phyloP scores from a whole-genome alignment of 2,797 vertebrate genomes.

The Clangula hyemalis region DNA sequence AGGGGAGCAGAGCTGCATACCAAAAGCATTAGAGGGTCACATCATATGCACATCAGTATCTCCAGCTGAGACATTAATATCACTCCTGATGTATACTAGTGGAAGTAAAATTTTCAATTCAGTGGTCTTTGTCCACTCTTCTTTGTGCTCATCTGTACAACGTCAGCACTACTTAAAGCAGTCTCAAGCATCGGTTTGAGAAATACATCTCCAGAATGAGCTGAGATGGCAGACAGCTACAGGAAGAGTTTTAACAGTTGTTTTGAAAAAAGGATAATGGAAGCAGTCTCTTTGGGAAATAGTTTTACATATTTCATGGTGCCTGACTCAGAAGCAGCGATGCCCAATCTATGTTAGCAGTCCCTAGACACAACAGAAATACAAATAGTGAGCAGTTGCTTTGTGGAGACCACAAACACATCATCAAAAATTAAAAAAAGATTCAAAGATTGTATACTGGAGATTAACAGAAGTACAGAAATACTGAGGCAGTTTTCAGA shows the following conservation, averaged over 20 bases:
- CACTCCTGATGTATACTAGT: background rate
- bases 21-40: background rate
- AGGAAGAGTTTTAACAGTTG: constrained; percentile 2
- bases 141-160: background rate
- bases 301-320: constrained; percentile 54
- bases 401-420: constrained; percentile 16
- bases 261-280: background rate
- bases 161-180: background rate
- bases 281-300: constrained; percentile 47
- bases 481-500: background rate
- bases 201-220: constrained; percentile 23
- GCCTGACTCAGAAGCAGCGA: background rate
- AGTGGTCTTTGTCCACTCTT: background rate
- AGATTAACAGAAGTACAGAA: background rate
- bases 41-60: background rate
- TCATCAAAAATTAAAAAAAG: background rate
- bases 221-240: constrained; percentile 4
- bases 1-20: background rate
- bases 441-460: background rate
- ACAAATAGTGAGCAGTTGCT: constrained; percentile 49
- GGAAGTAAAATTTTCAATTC: background rate
- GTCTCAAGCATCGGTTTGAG: background rate
- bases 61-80: background rate
- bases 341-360: constrained; percentile 34
- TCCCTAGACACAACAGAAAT: constrained; percentile 9